Base-by-base conservation (phyloP, 2,797 vertebrate genomes). In the Acipenser ruthenus region DNA sequence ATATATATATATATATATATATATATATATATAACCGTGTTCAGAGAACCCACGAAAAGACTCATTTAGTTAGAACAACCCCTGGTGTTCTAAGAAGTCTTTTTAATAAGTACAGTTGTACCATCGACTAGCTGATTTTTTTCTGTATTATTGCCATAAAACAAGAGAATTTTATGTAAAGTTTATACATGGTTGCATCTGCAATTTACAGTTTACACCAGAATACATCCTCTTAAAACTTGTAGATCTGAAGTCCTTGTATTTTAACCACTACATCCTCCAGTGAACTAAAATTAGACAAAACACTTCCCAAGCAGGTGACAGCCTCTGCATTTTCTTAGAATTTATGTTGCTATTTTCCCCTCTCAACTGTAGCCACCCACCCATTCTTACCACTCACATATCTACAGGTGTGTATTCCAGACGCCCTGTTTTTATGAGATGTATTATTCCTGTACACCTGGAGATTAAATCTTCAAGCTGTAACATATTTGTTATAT, bases 231-330 rank as follows among this genome's bases (percentile, higher is more conserved):
- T 3, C 70, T 66, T 80, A 71, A 10, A 77, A 67, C 62, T 9
- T 70, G 78, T 50, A 76, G 68, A 50, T 66, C 68, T 79, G 71
- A 63, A 80, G 63, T 66, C 74, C 77, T 77, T 62, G 18, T 71
- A 67, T 62, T 68, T 67, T 77, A 78, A 61, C 63, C 60, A 79
- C 65, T 74, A 50, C 65, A 65, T 71, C 77, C 71, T 83, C 77
- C 78, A 73, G 62, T 68, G 58, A 70, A 70, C 78, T 87, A 86
- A 87, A 87, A 87, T 83, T 83, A 86, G 70, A 18, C 37, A 10
- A 48, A 49, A 7, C 78, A 73, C 48, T 86, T 88, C 81, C 86
- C 84, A 82, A 70, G 77, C 66, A 78, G 68, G 68, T 78, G 70
- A 72, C 70, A 73, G 73, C 71, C 55, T 3, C 23, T 77, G 66